Conservation (phyloP, 2,888 invertebrate species). For the Tipula unca region DNA sequence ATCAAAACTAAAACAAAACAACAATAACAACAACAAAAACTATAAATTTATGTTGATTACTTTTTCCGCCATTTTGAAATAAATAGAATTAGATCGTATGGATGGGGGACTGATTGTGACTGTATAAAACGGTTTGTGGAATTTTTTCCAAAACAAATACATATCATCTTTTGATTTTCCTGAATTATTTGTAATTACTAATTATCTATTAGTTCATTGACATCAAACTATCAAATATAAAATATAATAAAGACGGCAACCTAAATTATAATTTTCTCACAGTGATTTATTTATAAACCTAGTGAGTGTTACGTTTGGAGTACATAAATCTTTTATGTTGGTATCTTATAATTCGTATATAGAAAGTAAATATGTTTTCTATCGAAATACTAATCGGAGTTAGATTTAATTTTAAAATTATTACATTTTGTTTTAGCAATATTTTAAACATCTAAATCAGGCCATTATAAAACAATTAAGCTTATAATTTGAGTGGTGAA, state of each 20-base stretch:
- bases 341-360: too few relatives aligned
- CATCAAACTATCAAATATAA: not conserved
- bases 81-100: not conserved
- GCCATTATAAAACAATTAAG: too few relatives aligned
- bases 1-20: not conserved
- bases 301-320: not conserved
- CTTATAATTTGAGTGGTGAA: too few relatives aligned
- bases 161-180: not conserved
- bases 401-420: too few relatives aligned
- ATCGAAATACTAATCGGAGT: too few relatives aligned
- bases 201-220: not conserved
- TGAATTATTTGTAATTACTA: not conserved
- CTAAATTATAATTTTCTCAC: not conserved
- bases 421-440: too few relatives aligned
- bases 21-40: too few relatives aligned
- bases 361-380: too few relatives aligned
- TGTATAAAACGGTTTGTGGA: not conserved
- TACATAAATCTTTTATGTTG: not conserved
- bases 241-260: not conserved
- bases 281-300: not conserved
- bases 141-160: not conserved
- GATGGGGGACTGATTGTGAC: not conserved
- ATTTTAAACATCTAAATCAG: too few relatives aligned
- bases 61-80: not conserved
- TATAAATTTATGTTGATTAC: not conserved